Conservation (phyloP, 1,140 invertebrate species). For the Triops longicaudatus region DNA sequence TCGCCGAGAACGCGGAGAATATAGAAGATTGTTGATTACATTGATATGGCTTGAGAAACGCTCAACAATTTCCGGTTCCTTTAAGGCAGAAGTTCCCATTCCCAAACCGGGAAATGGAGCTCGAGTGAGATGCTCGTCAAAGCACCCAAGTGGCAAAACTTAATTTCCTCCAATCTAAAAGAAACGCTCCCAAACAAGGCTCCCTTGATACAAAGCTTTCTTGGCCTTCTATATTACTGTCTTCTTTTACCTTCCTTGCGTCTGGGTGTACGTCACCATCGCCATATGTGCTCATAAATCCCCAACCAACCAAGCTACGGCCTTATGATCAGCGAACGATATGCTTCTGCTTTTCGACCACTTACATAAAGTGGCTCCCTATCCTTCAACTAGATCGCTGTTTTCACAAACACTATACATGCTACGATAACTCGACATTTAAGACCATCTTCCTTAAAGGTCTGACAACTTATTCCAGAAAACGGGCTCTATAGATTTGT, state of each 20-base stretch:
- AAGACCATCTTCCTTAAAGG: no score
- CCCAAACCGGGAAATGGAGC: neutral
- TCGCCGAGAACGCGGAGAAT: neutral
- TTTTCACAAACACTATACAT: no score
- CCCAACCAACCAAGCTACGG: neutral
- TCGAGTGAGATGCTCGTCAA: constrained; percentile 11
- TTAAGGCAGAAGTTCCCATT: neutral
- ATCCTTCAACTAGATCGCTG: neutral
- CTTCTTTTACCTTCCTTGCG: neutral
- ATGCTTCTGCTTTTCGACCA: neutral
- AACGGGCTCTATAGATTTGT: no score
- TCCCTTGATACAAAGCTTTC: neutral
- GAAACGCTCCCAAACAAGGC: neutral
- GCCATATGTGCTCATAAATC: neutral
- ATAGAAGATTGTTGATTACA: neutral
- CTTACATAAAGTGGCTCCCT: neutral
- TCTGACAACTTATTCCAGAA: no score
- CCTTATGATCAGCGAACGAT: neutral
- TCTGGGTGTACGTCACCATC: neutral
- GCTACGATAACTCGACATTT: no score
- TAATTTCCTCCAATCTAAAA: constrained; percentile 15
- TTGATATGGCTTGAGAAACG: neutral
- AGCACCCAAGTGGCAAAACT: constrained; percentile 8
- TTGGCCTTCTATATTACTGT: neutral
- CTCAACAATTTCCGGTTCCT: constrained; percentile 11